These are phyloP conservation scores for Sisor rabdophorus DNA, from an alignment of 2,113 vertebrate species.

Conservation along the genomic window DNA sequence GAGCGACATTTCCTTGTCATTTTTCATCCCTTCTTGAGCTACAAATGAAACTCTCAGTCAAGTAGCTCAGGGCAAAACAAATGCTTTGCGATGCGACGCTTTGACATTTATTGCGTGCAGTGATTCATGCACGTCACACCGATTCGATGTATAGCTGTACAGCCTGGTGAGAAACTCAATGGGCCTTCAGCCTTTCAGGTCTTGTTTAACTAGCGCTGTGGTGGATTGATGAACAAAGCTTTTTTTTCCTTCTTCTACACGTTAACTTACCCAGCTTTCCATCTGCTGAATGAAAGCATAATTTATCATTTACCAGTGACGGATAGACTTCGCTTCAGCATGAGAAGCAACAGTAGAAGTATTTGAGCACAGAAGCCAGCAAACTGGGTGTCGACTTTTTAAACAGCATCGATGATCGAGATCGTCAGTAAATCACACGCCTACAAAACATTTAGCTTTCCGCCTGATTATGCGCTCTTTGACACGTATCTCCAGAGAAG, in stretches of 20 bases:
- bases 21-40: constrained; percentile 28
- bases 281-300: constrained; percentile 70
- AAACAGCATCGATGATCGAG: constrained; percentile 48
- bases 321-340: constrained; percentile 72
- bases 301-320: constrained; percentile 77
- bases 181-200: constrained; percentile 74
- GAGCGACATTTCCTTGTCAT: constrained; percentile 20
- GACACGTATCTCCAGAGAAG: constrained; percentile 39
- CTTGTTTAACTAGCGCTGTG: constrained; percentile 69
- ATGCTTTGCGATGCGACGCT: constrained; percentile 63
- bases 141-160: constrained; percentile 62
- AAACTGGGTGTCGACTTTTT: constrained; percentile 42
- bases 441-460: constrained; percentile 38
- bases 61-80: constrained; percentile 56
- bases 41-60: constrained; percentile 32
- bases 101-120: constrained; percentile 67
- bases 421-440: constrained; percentile 46
- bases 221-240: constrained; percentile 72
- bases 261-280: constrained; percentile 69
- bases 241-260: constrained; percentile 56
- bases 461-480: constrained; percentile 40
- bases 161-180: constrained; percentile 62
- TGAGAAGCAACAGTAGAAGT: constrained; percentile 58
- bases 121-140: constrained; percentile 67
- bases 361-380: constrained; percentile 54